Base-by-base conservation (phyloP, 35 echinoderm and acorn worm species). In the Strongylocentrotus purpuratus region DNA sequence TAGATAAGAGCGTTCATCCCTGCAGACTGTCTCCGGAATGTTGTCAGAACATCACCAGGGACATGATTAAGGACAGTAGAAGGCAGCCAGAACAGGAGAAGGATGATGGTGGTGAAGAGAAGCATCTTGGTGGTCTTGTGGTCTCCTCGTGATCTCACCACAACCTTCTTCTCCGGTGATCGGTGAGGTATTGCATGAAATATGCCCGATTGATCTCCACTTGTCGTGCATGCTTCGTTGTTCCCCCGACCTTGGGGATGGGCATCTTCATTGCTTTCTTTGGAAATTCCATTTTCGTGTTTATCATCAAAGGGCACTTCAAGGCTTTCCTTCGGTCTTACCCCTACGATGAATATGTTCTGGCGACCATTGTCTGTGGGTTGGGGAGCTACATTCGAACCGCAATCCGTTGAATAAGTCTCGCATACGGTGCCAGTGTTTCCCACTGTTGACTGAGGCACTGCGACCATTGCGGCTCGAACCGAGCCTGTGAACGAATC, bases 81-180 rank as follows among this genome's bases (percentile, higher is more conserved):
- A 33, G 87, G 87, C 4, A 89, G 25, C 87, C 87, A 89, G 14
- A 89, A 32, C 12, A 46, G 87, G 45, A 89, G 45, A 46, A 89
- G 18, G 45, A 89, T 89, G 87, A 89, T 89, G 87, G 87, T 89
- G 87, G 45, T 46, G 87, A 89, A 89, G 33, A 89, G 87, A 89
- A 89, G 87, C 87, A 89, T 89, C 20, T 46, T 32, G 31, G 87
- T 89, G 32, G 87, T 89, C 87, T 33, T 33, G 87, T 89, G 87
- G 65, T 78, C 65, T n/a, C 65, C 28, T 78, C 65, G 65, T 78
- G 65, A n/a, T 18, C 3, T 78, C 25, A 78, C 22, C 20, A 78
- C 20, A 28, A 22, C 3, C 7, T 4, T 10, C 45, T 33, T 89
- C 87, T 89, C 33, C 5, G 87, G 33, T 9, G 87, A 46, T 20